Base-by-base conservation (phyloP, 2,888 invertebrate genomes). In the Melinopterus prodromus region DNA sequence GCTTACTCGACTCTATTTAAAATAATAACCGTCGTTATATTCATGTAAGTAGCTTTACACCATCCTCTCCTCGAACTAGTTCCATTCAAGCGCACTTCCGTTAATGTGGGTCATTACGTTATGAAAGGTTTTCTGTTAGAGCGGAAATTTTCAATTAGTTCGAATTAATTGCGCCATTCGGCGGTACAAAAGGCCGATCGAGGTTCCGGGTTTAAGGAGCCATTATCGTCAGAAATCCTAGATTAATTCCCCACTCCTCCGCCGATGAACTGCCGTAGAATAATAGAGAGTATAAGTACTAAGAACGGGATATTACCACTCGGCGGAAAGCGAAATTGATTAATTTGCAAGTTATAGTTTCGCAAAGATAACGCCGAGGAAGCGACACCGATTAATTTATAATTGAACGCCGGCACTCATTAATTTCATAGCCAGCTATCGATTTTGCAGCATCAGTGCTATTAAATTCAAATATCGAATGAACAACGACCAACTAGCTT, bases 161-260 rank as follows among this genome's bases (percentile, higher is more conserved):
- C 53, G 53, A 53, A 53, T 53, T 53, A 53, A 53, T 53, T 53
- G 53, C 53, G 53, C 53, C 53, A 53, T 53, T 53, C 53, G 53
- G 53, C 53, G 53, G 53, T 53, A 53, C 53, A 53, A 53, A 53
- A 53, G 53, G 53, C 53, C 53, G 53, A 53, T 53, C 53, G 53
- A 9, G 12, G 53, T 53, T 53, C 53, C 9, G 53, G 53, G 53
- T 53, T 53, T 53, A 53, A 53, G 53, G 12, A 53, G 53, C 53
- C 53, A 53, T 53, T 53, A 53, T 53, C 53, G 53, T 53, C 53
- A 53, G 53, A 53, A 53, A 53, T 53, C 53, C 53, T 53, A 53
- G 53, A 53, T 53, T 53, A 53, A 12, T 53, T 53, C 53, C 53
- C 53, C 53, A 53, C 53, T 53, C 53, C 53, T 53, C 53, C 12